phyloP scores from a whole-genome alignment of 1,140 invertebrate genomes.

The Geopemphigus sp. region DNA sequence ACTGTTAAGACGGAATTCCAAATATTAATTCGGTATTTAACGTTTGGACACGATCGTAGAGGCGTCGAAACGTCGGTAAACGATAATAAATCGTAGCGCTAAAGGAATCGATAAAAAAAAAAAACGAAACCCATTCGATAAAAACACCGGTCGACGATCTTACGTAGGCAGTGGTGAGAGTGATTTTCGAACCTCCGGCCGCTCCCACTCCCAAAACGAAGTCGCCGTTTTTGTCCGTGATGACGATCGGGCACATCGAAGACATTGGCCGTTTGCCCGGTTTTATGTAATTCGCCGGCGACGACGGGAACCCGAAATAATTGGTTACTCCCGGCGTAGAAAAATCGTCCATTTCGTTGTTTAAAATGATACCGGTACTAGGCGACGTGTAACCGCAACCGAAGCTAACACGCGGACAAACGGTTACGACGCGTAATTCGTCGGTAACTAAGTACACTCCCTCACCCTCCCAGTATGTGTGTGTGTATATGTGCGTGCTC shows the following conservation, averaged over 20 bases:
- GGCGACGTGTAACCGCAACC: constrained; percentile 69
- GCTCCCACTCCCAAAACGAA: constrained; percentile 74
- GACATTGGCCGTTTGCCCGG: constrained; percentile 82
- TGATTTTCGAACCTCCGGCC: constrained; percentile 88
- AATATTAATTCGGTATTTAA: too few relatives aligned
- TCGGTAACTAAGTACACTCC: too few relatives aligned
- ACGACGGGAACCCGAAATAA: constrained; percentile 75
- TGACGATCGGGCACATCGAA: constrained; percentile 83
- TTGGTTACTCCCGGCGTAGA: constrained; percentile 78
- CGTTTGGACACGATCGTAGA: too few relatives aligned
- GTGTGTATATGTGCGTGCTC: not conserved
- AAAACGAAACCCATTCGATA: too few relatives aligned
- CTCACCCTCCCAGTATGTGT: too few relatives aligned
- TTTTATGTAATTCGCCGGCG: constrained; percentile 75
- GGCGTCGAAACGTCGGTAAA: too few relatives aligned
- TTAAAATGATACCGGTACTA: constrained; percentile 84
- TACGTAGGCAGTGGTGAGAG: constrained; percentile 73
- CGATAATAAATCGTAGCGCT: too few relatives aligned
- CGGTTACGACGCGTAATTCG: too few relatives aligned
- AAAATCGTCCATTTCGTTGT: constrained; percentile 97
- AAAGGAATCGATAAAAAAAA: too few relatives aligned
- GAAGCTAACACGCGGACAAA: constrained; percentile 61
- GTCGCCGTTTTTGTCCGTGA: constrained; percentile 66
- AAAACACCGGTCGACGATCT: constrained; percentile 52
- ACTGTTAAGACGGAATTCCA: not conserved